Percentiles rank a stretch among this genome's conserved stretches.
Conservation (phyloP, 2,113 vertebrate species). For the Porphyrio hochstetteri region DNA sequence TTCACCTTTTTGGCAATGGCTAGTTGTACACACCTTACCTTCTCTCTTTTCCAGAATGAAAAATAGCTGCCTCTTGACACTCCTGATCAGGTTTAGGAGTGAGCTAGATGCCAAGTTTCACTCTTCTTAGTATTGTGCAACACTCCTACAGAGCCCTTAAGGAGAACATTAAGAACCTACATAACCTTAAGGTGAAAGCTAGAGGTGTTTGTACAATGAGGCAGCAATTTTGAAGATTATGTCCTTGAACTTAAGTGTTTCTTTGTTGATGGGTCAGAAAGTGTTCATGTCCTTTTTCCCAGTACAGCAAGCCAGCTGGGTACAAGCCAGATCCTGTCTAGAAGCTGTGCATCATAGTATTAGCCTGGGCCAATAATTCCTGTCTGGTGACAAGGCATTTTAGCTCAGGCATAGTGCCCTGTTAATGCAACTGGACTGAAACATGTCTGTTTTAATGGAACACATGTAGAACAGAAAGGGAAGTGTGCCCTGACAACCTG, state of each 20-base stretch:
- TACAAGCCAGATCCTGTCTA: background rate
- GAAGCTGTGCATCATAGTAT: background rate
- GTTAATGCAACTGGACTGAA: background rate
- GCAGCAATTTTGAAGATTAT: slow-evolving; percentile 45
- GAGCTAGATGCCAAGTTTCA: background rate
- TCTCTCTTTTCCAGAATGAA: background rate
- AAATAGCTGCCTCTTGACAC: background rate
- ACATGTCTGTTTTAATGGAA: background rate
- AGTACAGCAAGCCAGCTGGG: slow-evolving; percentile 19
- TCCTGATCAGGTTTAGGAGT: background rate
- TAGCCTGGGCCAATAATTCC: slow-evolving; percentile 5
- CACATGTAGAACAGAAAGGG: fast-evolving
- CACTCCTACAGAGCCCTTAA: background rate
- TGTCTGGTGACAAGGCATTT: background rate
- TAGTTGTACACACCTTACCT: background rate
- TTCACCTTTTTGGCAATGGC: background rate
- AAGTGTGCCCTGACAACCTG: fast-evolving
- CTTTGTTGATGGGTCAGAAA: slow-evolving; percentile 18
- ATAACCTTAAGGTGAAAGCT: slow-evolving; percentile 35
- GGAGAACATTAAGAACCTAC: slow-evolving; percentile 10
- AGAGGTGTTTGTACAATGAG: slow-evolving; percentile 20
- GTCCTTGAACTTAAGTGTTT: background rate
- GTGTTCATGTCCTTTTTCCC: background rate
- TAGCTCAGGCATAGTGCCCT: background rate
- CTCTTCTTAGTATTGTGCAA: background rate